phyloP scores from a whole-genome alignment of 2,888 invertebrate genomes.

The Synergus japonicus region DNA sequence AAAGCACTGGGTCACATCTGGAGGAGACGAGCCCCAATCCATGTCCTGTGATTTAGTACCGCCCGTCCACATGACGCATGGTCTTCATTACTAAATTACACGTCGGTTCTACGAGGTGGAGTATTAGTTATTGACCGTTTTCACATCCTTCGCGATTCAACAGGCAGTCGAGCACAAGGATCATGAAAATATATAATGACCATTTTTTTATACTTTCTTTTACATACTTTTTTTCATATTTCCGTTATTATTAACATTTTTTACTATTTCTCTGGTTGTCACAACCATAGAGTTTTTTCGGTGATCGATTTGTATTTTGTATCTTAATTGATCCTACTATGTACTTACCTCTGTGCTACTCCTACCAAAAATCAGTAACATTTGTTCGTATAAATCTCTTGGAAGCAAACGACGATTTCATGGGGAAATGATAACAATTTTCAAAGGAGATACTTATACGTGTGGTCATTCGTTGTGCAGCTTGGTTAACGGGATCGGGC shows the following conservation, averaged over 20 bases:
- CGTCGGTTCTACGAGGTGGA: conserved; percentile 35
- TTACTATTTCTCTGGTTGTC: no score
- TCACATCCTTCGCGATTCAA: conserved; percentile 23
- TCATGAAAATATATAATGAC: background rate
- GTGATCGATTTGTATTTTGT: background rate
- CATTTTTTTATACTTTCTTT: background rate
- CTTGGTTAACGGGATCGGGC: conserved; percentile 54
- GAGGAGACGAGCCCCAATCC: conserved; percentile 68
- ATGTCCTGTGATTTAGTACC: conserved; percentile 70
- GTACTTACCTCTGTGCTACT: background rate
- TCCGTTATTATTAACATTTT: no score
- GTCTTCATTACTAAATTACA: conserved; percentile 73
- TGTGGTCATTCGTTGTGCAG: conserved; percentile 53
- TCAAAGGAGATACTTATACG: conserved; percentile 50
- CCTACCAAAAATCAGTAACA: background rate
- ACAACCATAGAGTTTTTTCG: no score
- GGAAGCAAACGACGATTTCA: conserved; percentile 49
- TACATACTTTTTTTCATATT: no score
- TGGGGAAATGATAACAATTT: conserved; percentile 53
- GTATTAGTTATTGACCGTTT: conserved; percentile 14
- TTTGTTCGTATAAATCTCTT: conserved; percentile 40
- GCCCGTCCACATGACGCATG: conserved; percentile 64
- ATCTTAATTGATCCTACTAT: background rate
- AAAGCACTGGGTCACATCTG: conserved; percentile 72
- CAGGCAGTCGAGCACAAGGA: background rate